These are phyloP conservation scores for Cephus pulcher DNA, from an alignment of 2,888 invertebrate species.

Conservation along the genomic window DNA sequence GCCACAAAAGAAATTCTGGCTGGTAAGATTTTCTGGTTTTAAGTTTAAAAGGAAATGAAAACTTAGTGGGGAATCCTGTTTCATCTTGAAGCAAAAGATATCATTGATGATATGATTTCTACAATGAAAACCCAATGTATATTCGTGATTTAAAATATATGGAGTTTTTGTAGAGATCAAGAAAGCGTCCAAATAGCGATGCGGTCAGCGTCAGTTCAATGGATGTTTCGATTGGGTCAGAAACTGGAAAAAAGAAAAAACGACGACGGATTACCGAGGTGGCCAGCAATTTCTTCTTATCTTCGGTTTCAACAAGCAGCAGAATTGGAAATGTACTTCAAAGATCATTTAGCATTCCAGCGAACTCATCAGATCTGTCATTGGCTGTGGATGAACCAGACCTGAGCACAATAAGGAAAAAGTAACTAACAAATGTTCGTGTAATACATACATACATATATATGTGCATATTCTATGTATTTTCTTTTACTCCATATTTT, in stretches of 20 bases:
- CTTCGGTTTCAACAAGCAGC: slow-evolving; percentile 31
- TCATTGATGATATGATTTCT: slow-evolving; percentile 13
- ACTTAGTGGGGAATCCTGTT: not conserved
- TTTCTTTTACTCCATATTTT: not conserved
- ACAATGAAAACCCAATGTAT: slow-evolving; percentile 5
- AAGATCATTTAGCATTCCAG: slow-evolving; percentile 43
- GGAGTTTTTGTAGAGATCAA: slow-evolving; percentile 48
- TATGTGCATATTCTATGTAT: not conserved
- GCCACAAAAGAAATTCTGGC: slow-evolving; percentile 59
- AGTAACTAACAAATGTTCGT: slow-evolving; percentile 16
- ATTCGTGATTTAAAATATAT: not conserved
- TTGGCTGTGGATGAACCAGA: slow-evolving; percentile 40
- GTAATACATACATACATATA: not conserved
- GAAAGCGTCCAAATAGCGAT: slow-evolving; percentile 59
- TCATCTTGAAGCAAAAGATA: not conserved
- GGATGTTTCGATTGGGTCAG: slow-evolving; percentile 59
- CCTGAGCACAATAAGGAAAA: slow-evolving; percentile 25
- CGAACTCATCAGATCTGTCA: slow-evolving; percentile 43
- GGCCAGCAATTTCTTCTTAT: slow-evolving; percentile 55
- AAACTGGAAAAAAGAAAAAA: slow-evolving; percentile 45
- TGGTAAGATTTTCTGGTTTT: slow-evolving; percentile 40
- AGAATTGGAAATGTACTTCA: slow-evolving; percentile 42
- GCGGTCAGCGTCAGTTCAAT: slow-evolving; percentile 58
- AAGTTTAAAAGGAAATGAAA: not conserved
- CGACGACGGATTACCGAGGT: slow-evolving; percentile 59